Conservation (phyloP, 2,888 invertebrate genomes). For the Leptogaster cylindrica region DNA sequence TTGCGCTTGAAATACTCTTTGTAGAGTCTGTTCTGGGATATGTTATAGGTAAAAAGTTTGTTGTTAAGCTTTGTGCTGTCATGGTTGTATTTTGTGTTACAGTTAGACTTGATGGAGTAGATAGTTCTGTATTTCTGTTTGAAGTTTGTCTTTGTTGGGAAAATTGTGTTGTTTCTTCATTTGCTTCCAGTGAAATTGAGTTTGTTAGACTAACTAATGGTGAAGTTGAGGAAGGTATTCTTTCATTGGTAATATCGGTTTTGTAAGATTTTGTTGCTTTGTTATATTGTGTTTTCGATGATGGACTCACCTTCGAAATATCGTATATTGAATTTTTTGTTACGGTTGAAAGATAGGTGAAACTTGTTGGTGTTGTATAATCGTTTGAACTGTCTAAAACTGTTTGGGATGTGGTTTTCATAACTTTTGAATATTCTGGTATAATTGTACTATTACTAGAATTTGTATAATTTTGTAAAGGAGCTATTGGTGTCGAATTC, state of each 20-base stretch:
- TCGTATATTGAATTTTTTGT: constrained; percentile 22
- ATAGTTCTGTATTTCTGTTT: constrained; percentile 2
- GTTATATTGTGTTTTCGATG: constrained; percentile 27
- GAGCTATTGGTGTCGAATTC: too few species aligned
- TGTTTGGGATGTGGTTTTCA: background rate
- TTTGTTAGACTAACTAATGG: constrained; percentile 14
- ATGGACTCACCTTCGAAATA: background rate
- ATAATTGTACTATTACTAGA: background rate
- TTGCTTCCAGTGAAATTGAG: background rate
- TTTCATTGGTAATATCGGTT: background rate
- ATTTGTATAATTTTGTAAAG: too few species aligned
- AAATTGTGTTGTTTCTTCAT: constrained; percentile 37
- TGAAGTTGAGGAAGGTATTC: background rate
- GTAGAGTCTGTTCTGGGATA: constrained; percentile 35
- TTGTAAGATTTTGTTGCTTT: constrained; percentile 14
- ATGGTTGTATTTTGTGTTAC: constrained; percentile 26
- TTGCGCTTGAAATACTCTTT: constrained; percentile 23
- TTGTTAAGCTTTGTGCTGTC: constrained; percentile 44
- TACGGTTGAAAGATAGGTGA: background rate
- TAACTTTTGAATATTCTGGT: background rate
- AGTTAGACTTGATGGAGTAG: constrained; percentile 40
- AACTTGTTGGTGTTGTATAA: constrained; percentile 31
- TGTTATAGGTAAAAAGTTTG: constrained; percentile 33
- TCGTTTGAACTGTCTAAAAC: constrained; percentile 38
- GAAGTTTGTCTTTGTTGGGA: constrained; percentile 25